Conservation (phyloP, 1,140 invertebrate genomes). For the Monochamus saltuarius region DNA sequence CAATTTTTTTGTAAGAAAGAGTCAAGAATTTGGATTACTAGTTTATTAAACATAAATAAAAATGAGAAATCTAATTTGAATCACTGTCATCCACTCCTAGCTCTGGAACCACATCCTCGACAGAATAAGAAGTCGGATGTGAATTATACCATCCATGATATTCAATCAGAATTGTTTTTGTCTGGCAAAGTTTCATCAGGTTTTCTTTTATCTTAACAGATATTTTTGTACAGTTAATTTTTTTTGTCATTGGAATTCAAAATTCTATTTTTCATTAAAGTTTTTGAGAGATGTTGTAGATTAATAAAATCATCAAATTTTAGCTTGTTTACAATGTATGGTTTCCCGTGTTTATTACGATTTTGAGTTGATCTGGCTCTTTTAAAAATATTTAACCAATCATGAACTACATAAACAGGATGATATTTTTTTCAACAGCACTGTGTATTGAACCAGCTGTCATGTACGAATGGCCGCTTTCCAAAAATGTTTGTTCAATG, state of each 20-base stretch:
- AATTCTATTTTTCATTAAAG: constrained; percentile 19
- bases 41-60: too few species aligned
- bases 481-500: constrained; percentile 22
- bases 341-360: too few species aligned
- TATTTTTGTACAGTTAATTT: neutral
- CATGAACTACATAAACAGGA: constrained; percentile 22
- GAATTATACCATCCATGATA: too few species aligned
- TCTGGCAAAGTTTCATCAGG: neutral
- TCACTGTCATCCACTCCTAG: too few species aligned
- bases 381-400: constrained; percentile 20
- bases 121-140: too few species aligned
- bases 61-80: too few species aligned
- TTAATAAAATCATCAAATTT: constrained; percentile 21
- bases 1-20: too few species aligned
- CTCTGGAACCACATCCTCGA: too few species aligned
- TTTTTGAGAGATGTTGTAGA: constrained; percentile 19
- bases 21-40: too few species aligned
- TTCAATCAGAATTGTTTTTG: too few species aligned
- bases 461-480: constrained; percentile 14
- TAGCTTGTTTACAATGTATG: constrained; percentile 12
- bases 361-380: constrained; percentile 19
- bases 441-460: constrained; percentile 9
- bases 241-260: constrained; percentile 4
- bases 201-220: neutral
- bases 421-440: constrained; percentile 20